Evolutionary conservation across 2,113 vertebrate genomes (phyloP).

Genomic region (Nyctereutes procyonoides): DNA sequence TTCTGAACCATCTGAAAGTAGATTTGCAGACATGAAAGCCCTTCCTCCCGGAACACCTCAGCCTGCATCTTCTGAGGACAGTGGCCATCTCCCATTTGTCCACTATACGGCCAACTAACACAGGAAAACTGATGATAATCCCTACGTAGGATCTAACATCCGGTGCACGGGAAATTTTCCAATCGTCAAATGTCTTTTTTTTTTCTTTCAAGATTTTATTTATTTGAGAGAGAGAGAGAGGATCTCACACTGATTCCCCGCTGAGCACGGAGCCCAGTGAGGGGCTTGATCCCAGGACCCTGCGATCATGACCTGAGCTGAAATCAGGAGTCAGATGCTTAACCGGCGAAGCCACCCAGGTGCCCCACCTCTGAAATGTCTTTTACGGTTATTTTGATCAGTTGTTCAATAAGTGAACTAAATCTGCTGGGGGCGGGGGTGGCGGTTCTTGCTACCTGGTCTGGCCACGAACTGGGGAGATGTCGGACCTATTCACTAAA

Average conservation of each 20-base stretch:
- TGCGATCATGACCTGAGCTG: neutral
- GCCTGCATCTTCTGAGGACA: neutral
- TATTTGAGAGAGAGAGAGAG: neutral
- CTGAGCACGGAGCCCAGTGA: neutral
- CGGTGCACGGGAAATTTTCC: too few relatives aligned
- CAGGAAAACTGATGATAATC: neutral
- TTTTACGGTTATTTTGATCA: neutral
- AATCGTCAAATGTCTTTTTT: neutral
- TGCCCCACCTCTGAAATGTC: neutral
- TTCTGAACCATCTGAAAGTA: neutral
- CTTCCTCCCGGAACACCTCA: neutral
- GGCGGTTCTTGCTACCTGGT: neutral
- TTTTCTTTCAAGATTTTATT: neutral
- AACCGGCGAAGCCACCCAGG: neutral
- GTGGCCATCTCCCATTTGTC: fast-evolving
- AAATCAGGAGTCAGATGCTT: neutral
- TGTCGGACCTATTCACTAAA: neutral
- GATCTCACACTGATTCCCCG: neutral
- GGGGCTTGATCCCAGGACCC: neutral
- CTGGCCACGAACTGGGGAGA: neutral
- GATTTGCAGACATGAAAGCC: neutral
- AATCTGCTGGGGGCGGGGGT: neutral
- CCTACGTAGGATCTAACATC: neutral
- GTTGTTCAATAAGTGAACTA: neutral
- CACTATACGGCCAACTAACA: fast-evolving